Conservation (phyloP, 2,113 vertebrate species). For the Brienomyrus brachyistius region DNA sequence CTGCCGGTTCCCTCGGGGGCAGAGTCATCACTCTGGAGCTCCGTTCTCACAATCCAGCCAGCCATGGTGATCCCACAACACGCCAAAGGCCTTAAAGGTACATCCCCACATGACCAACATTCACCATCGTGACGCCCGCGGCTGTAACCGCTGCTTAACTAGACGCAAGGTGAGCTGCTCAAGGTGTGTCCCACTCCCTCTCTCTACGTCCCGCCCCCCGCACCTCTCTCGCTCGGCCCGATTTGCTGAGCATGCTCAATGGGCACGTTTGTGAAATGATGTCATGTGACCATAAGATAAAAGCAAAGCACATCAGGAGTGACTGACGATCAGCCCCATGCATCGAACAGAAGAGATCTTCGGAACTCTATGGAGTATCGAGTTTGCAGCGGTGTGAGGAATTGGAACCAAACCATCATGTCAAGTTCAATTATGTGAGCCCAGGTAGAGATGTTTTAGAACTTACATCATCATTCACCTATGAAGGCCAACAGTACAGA, state of each 20-base stretch:
- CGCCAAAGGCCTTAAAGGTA: neutral
- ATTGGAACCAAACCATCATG: neutral
- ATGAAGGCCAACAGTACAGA: neutral
- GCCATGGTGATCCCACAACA: neutral
- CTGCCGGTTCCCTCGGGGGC: neutral
- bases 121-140: neutral
- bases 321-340: neutral
- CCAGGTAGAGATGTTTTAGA: neutral
- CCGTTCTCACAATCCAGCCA: neutral
- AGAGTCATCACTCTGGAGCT: neutral
- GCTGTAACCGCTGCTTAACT: neutral
- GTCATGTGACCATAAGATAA: neutral
- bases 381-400: neutral
- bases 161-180: neutral
- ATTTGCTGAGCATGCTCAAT: neutral
- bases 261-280: neutral
- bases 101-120: neutral
- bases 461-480: neutral
- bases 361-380: neutral
- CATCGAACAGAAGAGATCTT: neutral
- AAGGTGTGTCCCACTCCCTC: conserved; percentile 15
- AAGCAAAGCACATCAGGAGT: neutral
- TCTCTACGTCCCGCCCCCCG: conserved; percentile 8
- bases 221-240: conserved; percentile 2
- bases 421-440: neutral